Base-by-base conservation (phyloP, 1,140 invertebrate genomes). In the Schlechtendalia chinensis region DNA sequence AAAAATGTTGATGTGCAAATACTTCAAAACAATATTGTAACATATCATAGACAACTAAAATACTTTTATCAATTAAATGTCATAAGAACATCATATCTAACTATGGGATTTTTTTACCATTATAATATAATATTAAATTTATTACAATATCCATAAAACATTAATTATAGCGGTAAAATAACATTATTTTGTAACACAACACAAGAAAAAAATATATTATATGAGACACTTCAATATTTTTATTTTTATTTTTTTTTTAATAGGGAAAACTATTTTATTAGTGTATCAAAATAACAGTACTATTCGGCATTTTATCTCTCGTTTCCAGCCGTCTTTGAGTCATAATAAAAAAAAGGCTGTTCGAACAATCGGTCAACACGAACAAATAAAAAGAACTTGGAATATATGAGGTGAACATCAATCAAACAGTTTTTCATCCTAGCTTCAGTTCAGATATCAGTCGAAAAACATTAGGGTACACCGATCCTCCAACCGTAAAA, bases 341-440 rank as follows among this genome's bases (percentile, higher is more conserved):
- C 17, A 50, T 24, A 27, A 14, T 69, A 47, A 54, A 72, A 54
- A 50, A 72, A 29, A 53, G 17, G 16, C 47, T 29, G 27, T 54
- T 54, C 27, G 39, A 61, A 79, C 75, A 79, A 79, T 79, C 39
- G 75, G 39, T 29, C 58, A 79, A 79, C 58, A 79, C 2, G 39
- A 11, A 63, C 32, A 79, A 79, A 79, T 61, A 58, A 79, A 63
- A 61, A 12, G 22, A 14, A 79, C 22, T 63, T 19, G 10, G 32
- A 16, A 17, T 59, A 11, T 61, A 59, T 39, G 29, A 24, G 22
- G 58, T 63, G 58, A 61, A 47, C 75, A 79, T 79, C 75, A 79
- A 79, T 79, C 75, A 63, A 79, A 77, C 54, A 14, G 29, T 72
- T 71, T 71, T 27, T 53, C 47, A 22, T 54, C 72, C n/a, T 59